Evolutionary conservation across 2,888 invertebrate species (phyloP), one percentile per base, ranked within the genome.

Genomic region (Chaetoderma sp.): DNA sequence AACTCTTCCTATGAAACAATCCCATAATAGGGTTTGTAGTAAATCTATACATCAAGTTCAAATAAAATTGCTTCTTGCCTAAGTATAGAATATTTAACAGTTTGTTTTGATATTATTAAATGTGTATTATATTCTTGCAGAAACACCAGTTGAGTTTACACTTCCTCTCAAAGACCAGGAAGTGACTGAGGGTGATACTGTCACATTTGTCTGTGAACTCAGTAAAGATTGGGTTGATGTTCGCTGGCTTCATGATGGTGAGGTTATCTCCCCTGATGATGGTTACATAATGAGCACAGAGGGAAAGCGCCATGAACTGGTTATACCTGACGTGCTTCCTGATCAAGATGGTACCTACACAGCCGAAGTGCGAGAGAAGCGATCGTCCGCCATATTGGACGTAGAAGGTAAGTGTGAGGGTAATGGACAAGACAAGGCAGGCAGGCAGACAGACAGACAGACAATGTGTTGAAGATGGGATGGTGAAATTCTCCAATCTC

Each of bases 191-290:
- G 71, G 71, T 8, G 67, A 72, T 4, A 59, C 62, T 21, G 66
- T 72, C 23, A 63, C 55, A 10, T 62, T 77, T 13, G 64, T 58
- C 23, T 67, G 65, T 33, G 4, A 28, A 13, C 39, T 56, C 1
- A 28, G 28, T 13, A 1, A 6, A 1, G 56, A 33, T 23, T 28
- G 23, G 5, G 39, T 36, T 30, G 2, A 30, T 3, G 56, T 56
- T 16, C 23, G 18, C 0, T 65, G 72, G 71, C 94, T 93, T 84
- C 96, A 95, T 87, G 95, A 95, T 82, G 94, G 94, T 0, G 93
- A 94, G 81, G 95, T 95, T 84, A 87, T 96, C 36, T 94, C 94
- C 83, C 33, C 60, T 28, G 58, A 62, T n/a, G 57, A 67, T 36
- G 71, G 70, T 36, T 70, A 71, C 42, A 54, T 49, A 16, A 56